These are phyloP conservation scores for Calephelis virginiensis DNA, from an alignment of 1,140 invertebrate species.

Conservation along the genomic window DNA sequence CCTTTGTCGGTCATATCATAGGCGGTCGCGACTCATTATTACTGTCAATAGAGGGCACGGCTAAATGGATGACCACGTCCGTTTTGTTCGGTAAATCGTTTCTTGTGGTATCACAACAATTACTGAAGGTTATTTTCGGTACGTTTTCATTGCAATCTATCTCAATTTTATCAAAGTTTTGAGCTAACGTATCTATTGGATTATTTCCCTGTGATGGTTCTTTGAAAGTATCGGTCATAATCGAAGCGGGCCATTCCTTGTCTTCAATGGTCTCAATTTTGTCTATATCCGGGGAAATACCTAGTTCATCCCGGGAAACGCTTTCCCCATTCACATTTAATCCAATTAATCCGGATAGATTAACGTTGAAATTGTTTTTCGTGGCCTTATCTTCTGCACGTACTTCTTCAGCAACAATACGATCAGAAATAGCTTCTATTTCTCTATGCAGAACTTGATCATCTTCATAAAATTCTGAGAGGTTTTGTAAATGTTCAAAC, in stretches of 20 bases:
- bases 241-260: slow-evolving; percentile 64
- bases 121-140: slow-evolving; percentile 73
- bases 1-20: slow-evolving; percentile 50
- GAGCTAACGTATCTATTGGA: slow-evolving; percentile 53
- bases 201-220: slow-evolving; percentile 44
- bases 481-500: slow-evolving; percentile 65
- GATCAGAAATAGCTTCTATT: slow-evolving; percentile 59
- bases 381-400: slow-evolving; percentile 32
- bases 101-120: slow-evolving; percentile 62
- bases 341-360: slow-evolving; percentile 65
- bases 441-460: slow-evolving; percentile 55
- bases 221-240: slow-evolving; percentile 66
- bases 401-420: slow-evolving; percentile 52
- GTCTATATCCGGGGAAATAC: slow-evolving; percentile 49
- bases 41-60: slow-evolving; percentile 68
- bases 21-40: slow-evolving; percentile 65
- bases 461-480: slow-evolving; percentile 73
- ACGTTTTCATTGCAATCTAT: slow-evolving; percentile 62
- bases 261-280: slow-evolving; percentile 44
- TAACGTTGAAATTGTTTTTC: slow-evolving; percentile 67
- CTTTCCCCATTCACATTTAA: slow-evolving; percentile 58
- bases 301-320: slow-evolving; percentile 45
- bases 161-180: slow-evolving; percentile 58
- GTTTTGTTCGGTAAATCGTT: slow-evolving; percentile 50
- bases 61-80: slow-evolving; percentile 57